Percentiles rank a stretch among this genome's conserved stretches.
Conservation (phyloP, 2,888 invertebrate genomes). For the Steinernema scapterisci region DNA sequence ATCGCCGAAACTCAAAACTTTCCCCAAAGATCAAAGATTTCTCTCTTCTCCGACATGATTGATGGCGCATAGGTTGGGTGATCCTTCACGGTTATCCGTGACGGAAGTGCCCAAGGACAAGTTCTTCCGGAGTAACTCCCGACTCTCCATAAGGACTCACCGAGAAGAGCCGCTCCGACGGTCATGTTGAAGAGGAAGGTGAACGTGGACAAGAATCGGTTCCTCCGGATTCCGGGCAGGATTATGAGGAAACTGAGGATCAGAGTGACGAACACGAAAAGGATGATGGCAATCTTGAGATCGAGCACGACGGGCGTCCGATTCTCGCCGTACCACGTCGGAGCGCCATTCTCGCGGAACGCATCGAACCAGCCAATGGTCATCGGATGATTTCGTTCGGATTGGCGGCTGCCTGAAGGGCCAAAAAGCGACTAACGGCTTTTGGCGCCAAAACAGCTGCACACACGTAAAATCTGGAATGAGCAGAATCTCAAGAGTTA, state of each 20-base stretch:
- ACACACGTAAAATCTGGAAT: slow-evolving; percentile 13
- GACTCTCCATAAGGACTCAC: slow-evolving; percentile 73
- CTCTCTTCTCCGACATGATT: no score
- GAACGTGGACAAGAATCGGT: slow-evolving; percentile 64
- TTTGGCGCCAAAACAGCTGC: slow-evolving; percentile 29
- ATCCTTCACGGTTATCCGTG: no score
- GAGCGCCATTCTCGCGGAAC: slow-evolving; percentile 93
- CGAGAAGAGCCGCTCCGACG: slow-evolving; percentile 88
- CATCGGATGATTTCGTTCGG: slow-evolving; percentile 36
- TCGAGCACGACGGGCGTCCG: slow-evolving; percentile 93
- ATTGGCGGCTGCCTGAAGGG: slow-evolving; percentile 14
- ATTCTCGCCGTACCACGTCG: slow-evolving; percentile 92
- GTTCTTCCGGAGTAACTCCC: no score
- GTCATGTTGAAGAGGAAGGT: slow-evolving; percentile 76
- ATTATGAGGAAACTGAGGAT: slow-evolving; percentile 92
- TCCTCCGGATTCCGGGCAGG: slow-evolving; percentile 79
- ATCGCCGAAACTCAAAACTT: no score
- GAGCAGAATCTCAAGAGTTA: not conserved
- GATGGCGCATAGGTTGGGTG: no score
- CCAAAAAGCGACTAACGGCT: slow-evolving; percentile 25
- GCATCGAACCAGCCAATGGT: slow-evolving; percentile 90
- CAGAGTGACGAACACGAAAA: slow-evolving; percentile 85
- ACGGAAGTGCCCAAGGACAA: no score
- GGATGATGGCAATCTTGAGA: slow-evolving; percentile 82
- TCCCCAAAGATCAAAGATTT: no score